phyloP scores from a whole-genome alignment of 2,113 vertebrate genomes.

The Solea solea region DNA sequence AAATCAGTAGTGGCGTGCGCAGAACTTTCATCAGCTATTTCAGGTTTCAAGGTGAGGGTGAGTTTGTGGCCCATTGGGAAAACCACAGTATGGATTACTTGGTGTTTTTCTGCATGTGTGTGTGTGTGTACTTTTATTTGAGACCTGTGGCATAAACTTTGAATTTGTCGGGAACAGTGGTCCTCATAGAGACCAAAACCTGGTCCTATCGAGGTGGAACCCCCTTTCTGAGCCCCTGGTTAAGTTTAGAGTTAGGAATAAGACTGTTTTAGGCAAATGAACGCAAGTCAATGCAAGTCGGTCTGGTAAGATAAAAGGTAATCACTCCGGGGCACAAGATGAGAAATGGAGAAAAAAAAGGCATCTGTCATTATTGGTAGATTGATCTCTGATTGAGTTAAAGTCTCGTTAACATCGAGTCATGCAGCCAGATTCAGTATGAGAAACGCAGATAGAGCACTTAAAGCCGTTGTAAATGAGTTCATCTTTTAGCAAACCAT shows the following conservation, averaged over 20 bases:
- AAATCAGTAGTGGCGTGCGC: constrained; percentile 12
- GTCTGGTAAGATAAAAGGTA: constrained; percentile 47
- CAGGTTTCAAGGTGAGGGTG: constrained; percentile 39
- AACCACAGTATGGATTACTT: constrained; percentile 45
- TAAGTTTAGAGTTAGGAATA: too few relatives aligned
- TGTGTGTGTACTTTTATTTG: constrained; percentile 12
- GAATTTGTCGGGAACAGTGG: too few relatives aligned
- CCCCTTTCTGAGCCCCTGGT: too few relatives aligned
- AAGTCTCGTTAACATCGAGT: not conserved
- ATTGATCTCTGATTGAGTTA: constrained; percentile 66
- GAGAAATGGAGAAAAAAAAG: constrained; percentile 37
- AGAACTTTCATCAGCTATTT: constrained; percentile 50
- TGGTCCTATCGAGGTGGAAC: too few relatives aligned
- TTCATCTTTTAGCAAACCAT: too few relatives aligned
- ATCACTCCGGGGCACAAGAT: constrained; percentile 38
- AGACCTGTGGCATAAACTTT: too few relatives aligned
- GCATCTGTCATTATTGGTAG: constrained; percentile 21
- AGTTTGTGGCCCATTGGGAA: constrained; percentile 40
- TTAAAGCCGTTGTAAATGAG: not conserved
- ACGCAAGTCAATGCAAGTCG: constrained; percentile 1
- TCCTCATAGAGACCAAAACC: too few relatives aligned
- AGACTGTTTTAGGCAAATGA: too few relatives aligned
- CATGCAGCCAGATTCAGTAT: not conserved
- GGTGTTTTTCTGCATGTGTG: constrained; percentile 25
- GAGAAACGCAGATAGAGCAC: constrained; percentile 3